Evolutionary conservation across 2,888 invertebrate genomes (phyloP).

Genomic region (Eilema sororculum): DNA sequence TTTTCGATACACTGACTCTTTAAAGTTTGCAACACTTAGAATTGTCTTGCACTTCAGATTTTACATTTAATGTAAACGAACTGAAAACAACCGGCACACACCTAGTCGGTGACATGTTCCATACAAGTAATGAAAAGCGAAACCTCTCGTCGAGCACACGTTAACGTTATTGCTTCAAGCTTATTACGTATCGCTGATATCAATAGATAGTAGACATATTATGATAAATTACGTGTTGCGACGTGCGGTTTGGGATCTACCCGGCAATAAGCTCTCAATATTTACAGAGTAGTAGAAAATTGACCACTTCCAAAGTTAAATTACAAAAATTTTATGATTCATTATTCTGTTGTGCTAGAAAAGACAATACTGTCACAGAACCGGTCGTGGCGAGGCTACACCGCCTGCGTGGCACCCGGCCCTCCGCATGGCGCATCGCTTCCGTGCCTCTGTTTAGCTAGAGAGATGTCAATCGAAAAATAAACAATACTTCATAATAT

Average conservation of each 20-base stretch:
- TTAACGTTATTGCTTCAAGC: slow-evolving; percentile 82
- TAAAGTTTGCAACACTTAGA: slow-evolving; percentile 79
- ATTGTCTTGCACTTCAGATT: slow-evolving; percentile 77
- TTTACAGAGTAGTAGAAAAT: slow-evolving; percentile 86
- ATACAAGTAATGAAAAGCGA: slow-evolving; percentile 76
- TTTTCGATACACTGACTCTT: slow-evolving; percentile 82
- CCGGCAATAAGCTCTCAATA: slow-evolving; percentile 86
- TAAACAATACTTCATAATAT: slow-evolving; percentile 80
- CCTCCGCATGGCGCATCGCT: slow-evolving; percentile 58
- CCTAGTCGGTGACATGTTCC: slow-evolving; percentile 79
- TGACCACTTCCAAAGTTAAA: slow-evolving; percentile 84
- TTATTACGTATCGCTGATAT: slow-evolving; percentile 79
- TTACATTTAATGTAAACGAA: slow-evolving; percentile 75
- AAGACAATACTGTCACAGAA: slow-evolving; percentile 75
- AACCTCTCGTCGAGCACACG: slow-evolving; percentile 79
- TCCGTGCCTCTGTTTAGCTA: slow-evolving; percentile 59
- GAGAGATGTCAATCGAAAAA: slow-evolving; percentile 82
- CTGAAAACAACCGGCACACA: slow-evolving; percentile 82
- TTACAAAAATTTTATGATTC: slow-evolving; percentile 80
- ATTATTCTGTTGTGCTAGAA: slow-evolving; percentile 80
- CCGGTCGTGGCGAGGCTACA: slow-evolving; percentile 53
- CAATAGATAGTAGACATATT: slow-evolving; percentile 71
- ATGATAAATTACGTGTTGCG: slow-evolving; percentile 78
- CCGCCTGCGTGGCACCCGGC: slow-evolving; percentile 41
- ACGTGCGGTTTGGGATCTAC: slow-evolving; percentile 81